phyloP scores from a whole-genome alignment of 2,113 vertebrate species.

The Lutjanus erythropterus region DNA sequence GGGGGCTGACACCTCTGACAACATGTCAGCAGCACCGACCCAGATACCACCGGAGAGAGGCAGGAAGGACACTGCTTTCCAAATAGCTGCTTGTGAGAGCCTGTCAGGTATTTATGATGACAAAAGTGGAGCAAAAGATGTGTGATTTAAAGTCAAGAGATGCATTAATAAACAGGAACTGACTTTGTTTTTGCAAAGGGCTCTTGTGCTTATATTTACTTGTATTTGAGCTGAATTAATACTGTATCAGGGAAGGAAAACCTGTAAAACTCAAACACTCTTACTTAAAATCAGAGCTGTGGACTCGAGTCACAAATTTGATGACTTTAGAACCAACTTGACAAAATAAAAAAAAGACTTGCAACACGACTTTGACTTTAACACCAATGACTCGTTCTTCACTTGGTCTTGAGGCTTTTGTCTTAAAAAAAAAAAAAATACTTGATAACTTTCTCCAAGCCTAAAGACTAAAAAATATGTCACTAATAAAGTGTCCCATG shows the following conservation, averaged over 20 bases:
- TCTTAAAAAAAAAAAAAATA: too few relatives aligned
- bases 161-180: background rate
- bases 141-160: background rate
- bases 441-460: too few relatives aligned
- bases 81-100: background rate
- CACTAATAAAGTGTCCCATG: too few relatives aligned
- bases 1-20: conserved; percentile 71
- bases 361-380: too few relatives aligned
- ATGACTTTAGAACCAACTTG: too few relatives aligned
- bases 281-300: too few relatives aligned
- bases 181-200: conserved; percentile 3
- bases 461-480: too few relatives aligned
- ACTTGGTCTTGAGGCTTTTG: too few relatives aligned
- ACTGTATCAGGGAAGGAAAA: background rate
- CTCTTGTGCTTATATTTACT: background rate
- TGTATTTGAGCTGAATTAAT: background rate
- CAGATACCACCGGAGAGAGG: conserved; percentile 48
- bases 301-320: too few relatives aligned
- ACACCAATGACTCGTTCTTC: too few relatives aligned
- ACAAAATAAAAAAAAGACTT: too few relatives aligned
- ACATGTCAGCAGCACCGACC: conserved; percentile 66
- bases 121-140: conserved; percentile 3
- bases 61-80: conserved; percentile 39
- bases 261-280: background rate
- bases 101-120: conserved; percentile 35